Conservation (phyloP, 2,113 vertebrate genomes). For the Peromyscus californicus region DNA sequence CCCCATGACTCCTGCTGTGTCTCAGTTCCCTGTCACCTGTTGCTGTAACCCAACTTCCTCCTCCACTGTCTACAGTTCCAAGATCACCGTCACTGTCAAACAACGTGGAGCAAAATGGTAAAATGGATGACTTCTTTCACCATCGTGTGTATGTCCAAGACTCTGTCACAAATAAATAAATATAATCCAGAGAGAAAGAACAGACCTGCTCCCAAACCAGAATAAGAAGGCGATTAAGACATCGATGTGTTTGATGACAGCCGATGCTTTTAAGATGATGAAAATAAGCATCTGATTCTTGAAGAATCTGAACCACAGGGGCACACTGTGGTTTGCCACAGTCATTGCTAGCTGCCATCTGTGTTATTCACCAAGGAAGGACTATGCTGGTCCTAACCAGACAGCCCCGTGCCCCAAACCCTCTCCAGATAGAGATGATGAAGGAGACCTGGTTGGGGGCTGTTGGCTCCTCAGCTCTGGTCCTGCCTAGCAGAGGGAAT, state of each 20-base stretch:
- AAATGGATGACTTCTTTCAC: background rate
- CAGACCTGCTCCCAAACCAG: background rate
- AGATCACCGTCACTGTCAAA: background rate
- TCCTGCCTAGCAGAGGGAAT: background rate
- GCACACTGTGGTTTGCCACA: background rate
- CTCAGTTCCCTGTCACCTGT: background rate
- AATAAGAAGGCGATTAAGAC: background rate
- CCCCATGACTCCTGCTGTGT: background rate
- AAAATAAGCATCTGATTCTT: conserved; percentile 6
- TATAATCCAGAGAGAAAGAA: background rate
- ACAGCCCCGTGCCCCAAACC: background rate
- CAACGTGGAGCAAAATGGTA: background rate
- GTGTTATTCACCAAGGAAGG: background rate
- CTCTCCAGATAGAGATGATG: background rate
- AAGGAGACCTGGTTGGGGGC: background rate
- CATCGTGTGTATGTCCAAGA: background rate
- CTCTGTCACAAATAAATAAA: background rate
- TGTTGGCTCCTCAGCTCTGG: no score
- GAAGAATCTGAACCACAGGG: background rate
- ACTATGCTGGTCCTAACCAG: background rate
- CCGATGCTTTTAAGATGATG: background rate
- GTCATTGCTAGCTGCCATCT: background rate
- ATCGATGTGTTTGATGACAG: background rate
- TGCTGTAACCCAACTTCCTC: background rate
- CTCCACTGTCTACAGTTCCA: background rate